Evolutionary conservation across 2,888 invertebrate species (phyloP).

Genomic region (Athrips mouffetella): DNA sequence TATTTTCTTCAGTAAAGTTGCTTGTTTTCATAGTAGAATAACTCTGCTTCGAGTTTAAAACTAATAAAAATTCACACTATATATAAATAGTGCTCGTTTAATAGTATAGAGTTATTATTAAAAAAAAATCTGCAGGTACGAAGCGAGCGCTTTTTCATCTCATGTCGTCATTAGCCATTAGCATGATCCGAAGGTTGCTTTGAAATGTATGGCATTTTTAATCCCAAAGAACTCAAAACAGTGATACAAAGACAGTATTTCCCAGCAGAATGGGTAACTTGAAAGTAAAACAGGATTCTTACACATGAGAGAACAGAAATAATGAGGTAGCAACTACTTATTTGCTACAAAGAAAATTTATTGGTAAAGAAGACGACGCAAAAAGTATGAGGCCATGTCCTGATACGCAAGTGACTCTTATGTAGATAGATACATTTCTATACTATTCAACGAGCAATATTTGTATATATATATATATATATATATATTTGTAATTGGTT

Average conservation of each 20-base stretch:
- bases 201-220: constrained; percentile 20
- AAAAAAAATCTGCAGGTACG: too few species aligned
- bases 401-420: constrained; percentile 21
- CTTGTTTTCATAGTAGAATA: too few species aligned
- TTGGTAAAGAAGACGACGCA: constrained; percentile 12
- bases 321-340: constrained; percentile 61
- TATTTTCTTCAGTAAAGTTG: too few species aligned
- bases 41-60: too few species aligned
- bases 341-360: constrained; percentile 41
- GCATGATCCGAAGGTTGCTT: constrained; percentile 19
- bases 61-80: too few species aligned
- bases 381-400: constrained; percentile 25
- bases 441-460: not conserved
- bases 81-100: too few species aligned
- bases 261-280: constrained; percentile 30
- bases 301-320: constrained; percentile 62
- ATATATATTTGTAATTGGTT: too few species aligned
- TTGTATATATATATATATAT: too few species aligned
- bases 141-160: too few species aligned
- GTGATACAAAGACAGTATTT: constrained; percentile 18
- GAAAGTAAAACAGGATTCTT: constrained; percentile 37
- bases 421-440: constrained; percentile 1
- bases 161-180: too few species aligned
- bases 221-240: constrained; percentile 2
- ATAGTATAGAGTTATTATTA: too few species aligned